A percentile compares a stretch with the other conserved stretches of the same genome.
phyloP scores from a whole-genome alignment of 2,113 vertebrate species.

The Trochalopteron elliotii region DNA sequence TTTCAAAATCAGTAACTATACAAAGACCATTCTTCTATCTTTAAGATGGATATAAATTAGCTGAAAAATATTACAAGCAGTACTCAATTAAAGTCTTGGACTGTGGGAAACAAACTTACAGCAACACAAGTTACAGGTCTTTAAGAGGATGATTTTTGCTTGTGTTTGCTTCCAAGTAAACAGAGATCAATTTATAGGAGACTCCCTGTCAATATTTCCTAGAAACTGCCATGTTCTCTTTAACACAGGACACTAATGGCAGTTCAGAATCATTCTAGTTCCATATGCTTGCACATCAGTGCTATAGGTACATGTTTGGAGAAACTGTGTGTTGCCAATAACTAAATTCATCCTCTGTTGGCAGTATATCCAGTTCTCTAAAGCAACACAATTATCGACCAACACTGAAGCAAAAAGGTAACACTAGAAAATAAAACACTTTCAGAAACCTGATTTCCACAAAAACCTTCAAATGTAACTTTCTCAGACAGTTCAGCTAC shows the following conservation, averaged over 20 bases:
- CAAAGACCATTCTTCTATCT: not conserved
- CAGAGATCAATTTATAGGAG: not conserved
- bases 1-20: not conserved
- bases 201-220: not conserved
- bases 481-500: not conserved
- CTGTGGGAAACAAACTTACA: not conserved
- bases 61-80: not conserved
- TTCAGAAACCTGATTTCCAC: not conserved
- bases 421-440: not conserved
- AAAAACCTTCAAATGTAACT: not conserved
- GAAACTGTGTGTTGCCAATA: not conserved
- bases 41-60: not conserved
- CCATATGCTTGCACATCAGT: not conserved
- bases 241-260: not conserved
- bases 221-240: not conserved
- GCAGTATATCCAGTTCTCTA: not conserved
- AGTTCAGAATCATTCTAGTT: not conserved
- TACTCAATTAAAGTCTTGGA: not conserved
- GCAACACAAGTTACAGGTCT: not conserved
- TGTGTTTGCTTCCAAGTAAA: not conserved
- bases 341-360: not conserved
- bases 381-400: not conserved
- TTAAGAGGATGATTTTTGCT: not conserved
- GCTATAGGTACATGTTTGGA: not conserved
- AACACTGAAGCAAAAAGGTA: not conserved